These are phyloP conservation scores for Umimayanthus chanpuru DNA, from an alignment of 92 coral and sea anemone genomes.

Conservation along the genomic window DNA sequence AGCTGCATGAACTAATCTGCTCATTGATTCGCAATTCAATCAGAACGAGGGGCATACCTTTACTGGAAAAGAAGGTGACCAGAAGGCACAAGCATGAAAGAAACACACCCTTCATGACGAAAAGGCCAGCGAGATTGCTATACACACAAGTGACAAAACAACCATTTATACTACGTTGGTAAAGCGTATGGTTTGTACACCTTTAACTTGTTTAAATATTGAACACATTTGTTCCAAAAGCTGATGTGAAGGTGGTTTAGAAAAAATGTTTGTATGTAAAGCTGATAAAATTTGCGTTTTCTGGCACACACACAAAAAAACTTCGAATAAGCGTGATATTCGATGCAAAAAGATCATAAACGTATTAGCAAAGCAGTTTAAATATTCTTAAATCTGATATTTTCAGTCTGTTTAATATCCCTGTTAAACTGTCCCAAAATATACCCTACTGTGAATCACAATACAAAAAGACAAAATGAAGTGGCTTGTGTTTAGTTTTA, in stretches of 20 bases:
- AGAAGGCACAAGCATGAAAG: background rate
- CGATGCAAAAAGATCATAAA: background rate
- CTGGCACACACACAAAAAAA: background rate
- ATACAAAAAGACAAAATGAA: too few relatives aligned
- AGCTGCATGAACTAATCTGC: too few relatives aligned
- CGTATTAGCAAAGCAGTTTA: background rate
- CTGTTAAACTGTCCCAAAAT: too few relatives aligned
- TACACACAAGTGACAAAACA: background rate
- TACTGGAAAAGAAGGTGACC: background rate
- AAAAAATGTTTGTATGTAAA: background rate
- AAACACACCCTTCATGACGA: background rate
- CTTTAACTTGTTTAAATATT: background rate
- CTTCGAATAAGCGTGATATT: background rate
- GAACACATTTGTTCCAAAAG: background rate
- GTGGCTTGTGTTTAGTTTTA: too few relatives aligned
- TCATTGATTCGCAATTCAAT: too few relatives aligned
- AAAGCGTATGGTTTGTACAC: background rate
- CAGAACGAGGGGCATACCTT: background rate
- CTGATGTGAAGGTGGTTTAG: background rate
- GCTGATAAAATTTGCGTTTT: background rate
- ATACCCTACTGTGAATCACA: too few relatives aligned
- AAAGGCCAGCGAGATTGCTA: background rate
- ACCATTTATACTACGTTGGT: background rate
- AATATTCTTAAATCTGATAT: too few relatives aligned
- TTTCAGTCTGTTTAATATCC: too few relatives aligned